These are phyloP conservation scores for Scomber japonicus DNA, from an alignment of 2,113 vertebrate species.

Conservation along the genomic window DNA sequence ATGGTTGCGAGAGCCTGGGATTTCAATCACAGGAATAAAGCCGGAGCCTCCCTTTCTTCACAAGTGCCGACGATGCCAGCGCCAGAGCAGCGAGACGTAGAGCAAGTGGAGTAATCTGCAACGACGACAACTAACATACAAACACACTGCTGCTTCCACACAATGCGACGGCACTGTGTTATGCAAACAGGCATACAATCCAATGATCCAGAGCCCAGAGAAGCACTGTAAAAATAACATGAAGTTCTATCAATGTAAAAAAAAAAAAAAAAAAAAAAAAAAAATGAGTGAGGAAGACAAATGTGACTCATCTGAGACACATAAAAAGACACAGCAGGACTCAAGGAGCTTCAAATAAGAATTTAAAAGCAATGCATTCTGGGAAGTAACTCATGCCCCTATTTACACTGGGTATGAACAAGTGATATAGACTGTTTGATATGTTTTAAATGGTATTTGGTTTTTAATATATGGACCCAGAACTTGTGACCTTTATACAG, in stretches of 20 bases:
- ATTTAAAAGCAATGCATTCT: no score
- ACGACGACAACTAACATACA: background rate
- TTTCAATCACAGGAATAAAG: slow-evolving; percentile 62
- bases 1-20: slow-evolving; percentile 39
- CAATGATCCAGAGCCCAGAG: background rate
- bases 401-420: no score
- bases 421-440: no score
- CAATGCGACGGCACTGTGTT: background rate
- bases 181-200: background rate
- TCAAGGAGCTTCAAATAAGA: no score
- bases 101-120: background rate
- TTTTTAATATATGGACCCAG: no score
- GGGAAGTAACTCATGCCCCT: no score
- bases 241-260: background rate
- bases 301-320: no score
- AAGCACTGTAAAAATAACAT: no score
- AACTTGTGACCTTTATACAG: no score
- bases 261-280: background rate
- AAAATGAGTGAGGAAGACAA: background rate
- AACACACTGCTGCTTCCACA: background rate
- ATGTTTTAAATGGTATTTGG: no score
- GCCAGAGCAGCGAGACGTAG: background rate
- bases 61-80: slow-evolving; percentile 22
- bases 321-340: no score
- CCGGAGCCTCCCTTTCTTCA: slow-evolving; percentile 38